These are phyloP conservation scores for Tachysurus vachellii DNA, from an alignment of 2,113 vertebrate genomes.

Conservation along the genomic window DNA sequence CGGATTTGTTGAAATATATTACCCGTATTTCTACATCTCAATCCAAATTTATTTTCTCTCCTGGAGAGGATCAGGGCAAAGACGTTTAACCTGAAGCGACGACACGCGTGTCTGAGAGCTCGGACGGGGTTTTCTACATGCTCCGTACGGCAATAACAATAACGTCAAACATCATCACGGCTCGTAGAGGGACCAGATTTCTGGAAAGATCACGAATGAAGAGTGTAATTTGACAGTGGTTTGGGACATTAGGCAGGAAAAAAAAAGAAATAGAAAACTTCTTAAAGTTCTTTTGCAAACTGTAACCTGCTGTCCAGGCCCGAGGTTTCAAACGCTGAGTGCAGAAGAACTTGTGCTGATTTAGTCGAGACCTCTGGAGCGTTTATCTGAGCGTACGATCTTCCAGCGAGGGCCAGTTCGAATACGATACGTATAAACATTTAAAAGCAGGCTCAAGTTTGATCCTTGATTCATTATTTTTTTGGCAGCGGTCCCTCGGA, in stretches of 20 bases:
- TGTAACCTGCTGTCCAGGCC: neutral
- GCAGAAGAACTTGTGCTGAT: neutral
- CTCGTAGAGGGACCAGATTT: neutral
- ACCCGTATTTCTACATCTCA: slow-evolving; percentile 6
- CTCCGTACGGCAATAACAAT: neutral
- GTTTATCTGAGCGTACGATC: neutral
- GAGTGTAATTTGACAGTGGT: neutral
- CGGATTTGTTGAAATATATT: slow-evolving; percentile 29
- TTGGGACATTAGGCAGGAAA: neutral
- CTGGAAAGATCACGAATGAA: neutral
- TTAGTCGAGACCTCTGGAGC: neutral
- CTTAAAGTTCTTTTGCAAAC: neutral
- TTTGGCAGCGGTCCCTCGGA: slow-evolving; percentile 40
- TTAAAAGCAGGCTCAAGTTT: slow-evolving; percentile 31
- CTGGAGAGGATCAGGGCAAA: neutral
- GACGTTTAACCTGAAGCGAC: slow-evolving; percentile 18
- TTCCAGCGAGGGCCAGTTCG: slow-evolving; percentile 15
- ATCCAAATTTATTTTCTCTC: slow-evolving; percentile 15
- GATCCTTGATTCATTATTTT: slow-evolving; percentile 46
- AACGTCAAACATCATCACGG: slow-evolving; percentile 9
- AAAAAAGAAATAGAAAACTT: neutral
- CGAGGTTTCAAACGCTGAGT: neutral
- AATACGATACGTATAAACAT: slow-evolving; percentile 11
- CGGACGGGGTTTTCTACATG: neutral
- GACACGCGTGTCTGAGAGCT: neutral